Percentiles rank a stretch among this genome's conserved stretches.
phyloP scores from a whole-genome alignment of 2,113 vertebrate species.

The Eidolon helvum region DNA sequence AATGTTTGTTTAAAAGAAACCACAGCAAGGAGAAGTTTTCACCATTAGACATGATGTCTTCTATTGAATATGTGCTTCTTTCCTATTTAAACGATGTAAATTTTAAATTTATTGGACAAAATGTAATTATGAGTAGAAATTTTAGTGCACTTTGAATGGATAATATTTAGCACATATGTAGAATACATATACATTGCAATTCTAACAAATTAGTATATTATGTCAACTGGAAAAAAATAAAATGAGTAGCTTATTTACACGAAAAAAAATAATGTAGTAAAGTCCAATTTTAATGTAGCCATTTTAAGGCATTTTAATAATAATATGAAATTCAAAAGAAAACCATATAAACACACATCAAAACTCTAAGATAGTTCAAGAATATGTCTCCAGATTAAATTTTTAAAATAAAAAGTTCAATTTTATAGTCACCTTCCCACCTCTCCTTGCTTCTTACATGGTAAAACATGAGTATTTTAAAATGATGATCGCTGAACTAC shows the following conservation, averaged over 20 bases:
- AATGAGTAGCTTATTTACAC: neutral
- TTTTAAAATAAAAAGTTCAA: neutral
- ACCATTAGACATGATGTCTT: neutral
- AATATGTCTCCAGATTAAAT: neutral
- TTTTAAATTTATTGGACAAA: neutral
- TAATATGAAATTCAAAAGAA: slow-evolving; percentile 15
- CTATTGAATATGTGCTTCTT: neutral
- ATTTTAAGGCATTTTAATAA: slow-evolving; percentile 23
- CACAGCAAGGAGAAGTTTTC: neutral
- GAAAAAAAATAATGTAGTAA: neutral
- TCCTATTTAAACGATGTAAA: slow-evolving; percentile 7
- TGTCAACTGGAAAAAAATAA: neutral
- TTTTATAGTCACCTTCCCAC: neutral
- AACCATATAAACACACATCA: neutral
- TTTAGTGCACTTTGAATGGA: neutral
- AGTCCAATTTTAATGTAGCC: neutral
- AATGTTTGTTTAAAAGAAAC: neutral
- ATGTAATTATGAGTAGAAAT: neutral
- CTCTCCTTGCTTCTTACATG: neutral
- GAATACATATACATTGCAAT: neutral
- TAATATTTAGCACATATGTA: neutral
- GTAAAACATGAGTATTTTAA: neutral
- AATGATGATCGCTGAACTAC: slow-evolving; percentile 36
- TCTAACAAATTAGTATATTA: neutral
- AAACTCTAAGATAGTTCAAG: neutral